These are phyloP conservation scores for Lepidotrigona ventralis DNA, from an alignment of 1,140 invertebrate species.

Conservation along the genomic window DNA sequence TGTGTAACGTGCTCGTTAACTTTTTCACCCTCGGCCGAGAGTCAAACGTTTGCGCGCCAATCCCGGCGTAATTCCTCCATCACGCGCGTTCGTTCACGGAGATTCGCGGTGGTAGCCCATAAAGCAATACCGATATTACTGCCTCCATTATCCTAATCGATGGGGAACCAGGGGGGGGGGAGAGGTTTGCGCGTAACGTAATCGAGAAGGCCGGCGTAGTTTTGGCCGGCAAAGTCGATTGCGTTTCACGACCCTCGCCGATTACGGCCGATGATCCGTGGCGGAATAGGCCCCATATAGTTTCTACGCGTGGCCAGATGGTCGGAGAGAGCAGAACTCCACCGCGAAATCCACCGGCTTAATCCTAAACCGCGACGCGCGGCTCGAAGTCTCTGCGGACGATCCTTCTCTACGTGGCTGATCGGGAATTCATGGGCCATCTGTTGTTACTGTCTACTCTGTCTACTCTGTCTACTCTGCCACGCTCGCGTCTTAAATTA, in stretches of 20 bases:
- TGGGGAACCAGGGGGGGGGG: conserved; percentile 25
- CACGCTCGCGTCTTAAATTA: conserved; percentile 31
- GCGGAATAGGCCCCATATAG: conserved; percentile 60
- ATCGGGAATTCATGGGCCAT: conserved; percentile 62
- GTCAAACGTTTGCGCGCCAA: not conserved
- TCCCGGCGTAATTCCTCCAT: not conserved
- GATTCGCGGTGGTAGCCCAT: conserved; percentile 26
- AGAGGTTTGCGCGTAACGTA: conserved; percentile 41
- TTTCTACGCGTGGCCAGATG: conserved; percentile 64
- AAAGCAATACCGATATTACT: conserved; percentile 59
- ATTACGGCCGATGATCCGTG: conserved; percentile 63
- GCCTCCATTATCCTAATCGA: conserved; percentile 64
- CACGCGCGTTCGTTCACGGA: conserved; percentile 41
- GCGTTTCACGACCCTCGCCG: conserved; percentile 49
- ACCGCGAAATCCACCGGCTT: conserved; percentile 55
- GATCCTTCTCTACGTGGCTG: conserved; percentile 38
- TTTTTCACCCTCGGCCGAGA: no score
- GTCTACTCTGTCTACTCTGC: not conserved
- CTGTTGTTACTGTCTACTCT: conserved; percentile 43
- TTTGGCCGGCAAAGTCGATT: conserved; percentile 36
- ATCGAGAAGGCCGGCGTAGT: conserved; percentile 29
- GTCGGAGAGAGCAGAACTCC: conserved; percentile 15
- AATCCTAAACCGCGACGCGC: conserved; percentile 49
- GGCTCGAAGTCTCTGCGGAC: conserved; percentile 42
- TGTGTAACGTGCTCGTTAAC: no score